Conservation (phyloP, 2,888 invertebrate genomes). For the Drosophila neotestacea region DNA sequence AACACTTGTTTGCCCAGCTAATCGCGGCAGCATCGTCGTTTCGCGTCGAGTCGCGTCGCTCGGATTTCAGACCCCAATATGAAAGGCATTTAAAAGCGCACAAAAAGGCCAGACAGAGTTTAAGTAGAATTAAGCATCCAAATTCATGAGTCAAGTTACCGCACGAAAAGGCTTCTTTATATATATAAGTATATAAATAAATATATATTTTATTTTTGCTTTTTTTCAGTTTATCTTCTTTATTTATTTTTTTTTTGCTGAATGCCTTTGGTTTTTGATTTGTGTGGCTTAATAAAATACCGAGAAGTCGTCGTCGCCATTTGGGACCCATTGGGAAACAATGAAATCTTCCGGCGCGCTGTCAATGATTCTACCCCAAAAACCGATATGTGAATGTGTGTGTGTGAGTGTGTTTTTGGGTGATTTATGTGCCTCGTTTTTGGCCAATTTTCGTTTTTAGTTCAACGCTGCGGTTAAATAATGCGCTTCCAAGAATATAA, state of each 20-base stretch:
- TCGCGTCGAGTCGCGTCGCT: slow-evolving; percentile 9
- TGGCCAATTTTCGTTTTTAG: slow-evolving; percentile 82
- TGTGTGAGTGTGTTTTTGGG: slow-evolving; percentile 52
- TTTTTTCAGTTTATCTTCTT: slow-evolving; percentile 14
- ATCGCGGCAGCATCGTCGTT: slow-evolving; percentile 65
- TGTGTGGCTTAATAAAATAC: slow-evolving; percentile 82
- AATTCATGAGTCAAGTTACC: slow-evolving; percentile 79
- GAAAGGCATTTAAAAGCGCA: slow-evolving; percentile 64
- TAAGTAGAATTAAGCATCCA: slow-evolving; percentile 81
- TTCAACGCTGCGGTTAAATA: slow-evolving; percentile 72
- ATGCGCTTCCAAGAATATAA: slow-evolving; percentile 77
- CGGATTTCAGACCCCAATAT: slow-evolving; percentile 55
- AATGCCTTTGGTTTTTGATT: slow-evolving; percentile 70
- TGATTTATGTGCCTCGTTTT: slow-evolving; percentile 80
- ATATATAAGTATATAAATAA: slow-evolving; percentile 16
- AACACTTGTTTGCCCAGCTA: slow-evolving; percentile 79
- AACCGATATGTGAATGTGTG: slow-evolving; percentile 32
- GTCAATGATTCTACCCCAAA: slow-evolving; percentile 78
- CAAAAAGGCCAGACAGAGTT: slow-evolving; percentile 61
- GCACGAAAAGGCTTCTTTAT: slow-evolving; percentile 60
- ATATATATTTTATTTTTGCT: slow-evolving; percentile 18
- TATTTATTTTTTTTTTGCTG: slow-evolving; percentile 6
- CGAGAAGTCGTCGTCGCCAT: slow-evolving; percentile 67
- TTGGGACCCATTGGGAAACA: slow-evolving; percentile 76
- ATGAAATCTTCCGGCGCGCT: slow-evolving; percentile 80